A percentile compares a stretch with the other conserved stretches of the same genome.
Conservation (phyloP, 2,797 vertebrate species). For the Manis javanica region DNA sequence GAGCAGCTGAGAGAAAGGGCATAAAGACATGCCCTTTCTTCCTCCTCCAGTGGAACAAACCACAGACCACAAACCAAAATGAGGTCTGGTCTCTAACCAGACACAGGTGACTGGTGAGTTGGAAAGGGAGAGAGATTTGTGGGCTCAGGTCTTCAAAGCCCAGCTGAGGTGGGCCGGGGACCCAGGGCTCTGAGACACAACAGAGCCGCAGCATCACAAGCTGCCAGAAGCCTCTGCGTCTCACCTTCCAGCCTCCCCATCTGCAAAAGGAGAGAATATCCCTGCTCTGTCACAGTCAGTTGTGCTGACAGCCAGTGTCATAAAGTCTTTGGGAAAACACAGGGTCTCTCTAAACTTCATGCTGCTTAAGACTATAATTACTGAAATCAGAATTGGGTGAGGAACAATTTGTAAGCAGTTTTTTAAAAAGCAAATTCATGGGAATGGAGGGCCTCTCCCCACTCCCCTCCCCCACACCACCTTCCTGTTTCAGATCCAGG, state of each 20-base stretch:
- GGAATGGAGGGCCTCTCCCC: neutral
- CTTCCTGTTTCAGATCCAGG: neutral
- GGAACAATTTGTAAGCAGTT: neutral
- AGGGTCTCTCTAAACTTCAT: neutral
- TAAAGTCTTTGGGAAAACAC: neutral
- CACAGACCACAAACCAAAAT: neutral
- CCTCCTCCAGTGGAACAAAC: neutral
- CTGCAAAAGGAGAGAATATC: neutral
- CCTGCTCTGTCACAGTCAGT: neutral
- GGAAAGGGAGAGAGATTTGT: neutral
- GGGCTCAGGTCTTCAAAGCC: neutral
- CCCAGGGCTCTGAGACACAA: neutral
- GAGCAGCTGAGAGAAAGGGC: neutral
- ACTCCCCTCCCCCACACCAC: no score
- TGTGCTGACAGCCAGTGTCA: neutral
- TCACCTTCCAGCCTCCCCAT: neutral
- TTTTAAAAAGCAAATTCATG: neutral
- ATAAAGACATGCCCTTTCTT: neutral
- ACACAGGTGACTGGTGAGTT: neutral
- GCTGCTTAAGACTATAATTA: neutral
- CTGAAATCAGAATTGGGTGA: neutral
- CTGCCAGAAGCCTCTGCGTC: neutral
- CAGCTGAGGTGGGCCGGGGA: neutral
- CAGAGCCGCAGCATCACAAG: neutral
- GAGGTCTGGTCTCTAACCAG: neutral